These are phyloP conservation scores for Crambe crambe DNA, from an alignment of 37 sponge, comb jelly and placozoan species.

Conservation along the genomic window DNA sequence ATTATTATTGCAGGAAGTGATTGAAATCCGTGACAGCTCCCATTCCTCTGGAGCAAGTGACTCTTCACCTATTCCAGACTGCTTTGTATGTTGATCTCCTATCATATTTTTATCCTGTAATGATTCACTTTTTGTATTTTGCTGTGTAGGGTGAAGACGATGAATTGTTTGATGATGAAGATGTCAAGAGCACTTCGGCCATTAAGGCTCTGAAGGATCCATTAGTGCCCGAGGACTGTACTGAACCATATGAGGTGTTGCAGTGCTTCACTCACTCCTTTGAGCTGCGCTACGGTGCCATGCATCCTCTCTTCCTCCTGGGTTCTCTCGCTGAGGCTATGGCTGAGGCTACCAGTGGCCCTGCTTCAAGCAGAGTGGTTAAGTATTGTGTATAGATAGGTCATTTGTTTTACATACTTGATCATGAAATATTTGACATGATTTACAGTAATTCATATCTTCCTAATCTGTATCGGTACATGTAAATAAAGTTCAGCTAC, in stretches of 20 bases:
- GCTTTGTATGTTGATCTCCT: no score
- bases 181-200: neutral
- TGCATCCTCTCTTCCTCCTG: conserved; percentile 79
- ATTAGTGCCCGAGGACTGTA: conserved; percentile 65
- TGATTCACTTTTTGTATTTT: neutral
- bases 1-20: no score
- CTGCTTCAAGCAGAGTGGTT: conserved; percentile 21
- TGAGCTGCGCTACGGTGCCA: conserved; percentile 70
- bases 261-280: conserved; percentile 53
- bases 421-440: no score
- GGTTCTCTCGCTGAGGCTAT: conserved; percentile 83
- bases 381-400: neutral
- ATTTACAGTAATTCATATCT: no score
- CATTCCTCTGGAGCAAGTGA: neutral
- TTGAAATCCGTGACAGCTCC: conserved; percentile 1
- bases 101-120: neutral
- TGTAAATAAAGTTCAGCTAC: no score
- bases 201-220: conserved; percentile 33
- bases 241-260: conserved; percentile 62
- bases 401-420: neutral
- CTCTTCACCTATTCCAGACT: neutral
- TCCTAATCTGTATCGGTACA: no score
- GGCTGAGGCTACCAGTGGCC: conserved; percentile 58
- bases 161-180: conserved; percentile 19
- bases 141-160: conserved; percentile 5